Percentiles rank a stretch among this genome's conserved stretches.
phyloP scores from a whole-genome alignment of 2,888 invertebrate species.

The Catocala nupta region DNA sequence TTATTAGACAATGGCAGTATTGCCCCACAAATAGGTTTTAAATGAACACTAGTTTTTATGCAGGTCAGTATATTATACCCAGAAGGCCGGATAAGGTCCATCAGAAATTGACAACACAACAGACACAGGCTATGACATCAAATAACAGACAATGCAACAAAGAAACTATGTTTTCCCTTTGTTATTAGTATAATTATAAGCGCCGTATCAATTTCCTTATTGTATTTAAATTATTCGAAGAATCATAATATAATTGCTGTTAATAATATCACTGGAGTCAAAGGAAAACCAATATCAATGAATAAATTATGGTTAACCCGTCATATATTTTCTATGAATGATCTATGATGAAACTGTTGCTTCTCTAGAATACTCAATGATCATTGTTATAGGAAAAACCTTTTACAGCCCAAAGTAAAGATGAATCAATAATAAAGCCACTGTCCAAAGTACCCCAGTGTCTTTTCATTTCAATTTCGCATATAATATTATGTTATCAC shows the following conservation, averaged over 20 bases:
- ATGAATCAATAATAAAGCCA: no score
- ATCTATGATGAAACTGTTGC: background rate
- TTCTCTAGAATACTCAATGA: background rate
- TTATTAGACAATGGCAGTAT: no score
- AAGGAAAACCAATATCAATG: slow-evolving; percentile 42
- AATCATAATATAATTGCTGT: slow-evolving; percentile 26
- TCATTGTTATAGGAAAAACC: slow-evolving; percentile 12
- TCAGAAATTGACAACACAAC: background rate
- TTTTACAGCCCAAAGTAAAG: background rate
- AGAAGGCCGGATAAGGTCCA: background rate
- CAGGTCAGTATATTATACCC: background rate
- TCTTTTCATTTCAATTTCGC: no score
- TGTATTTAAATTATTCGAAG: slow-evolving; percentile 36
- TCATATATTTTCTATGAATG: slow-evolving; percentile 20
- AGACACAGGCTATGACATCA: background rate
- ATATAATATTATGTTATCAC: no score
- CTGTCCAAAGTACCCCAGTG: no score
- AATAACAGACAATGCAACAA: slow-evolving; percentile 15
- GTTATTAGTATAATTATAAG: slow-evolving; percentile 16
- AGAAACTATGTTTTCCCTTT: slow-evolving; percentile 11
- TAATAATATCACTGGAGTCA: slow-evolving; percentile 30
- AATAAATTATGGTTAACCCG: slow-evolving; percentile 25
- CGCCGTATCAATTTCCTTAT: slow-evolving; percentile 34
- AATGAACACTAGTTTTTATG: no score
- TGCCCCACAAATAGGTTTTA: no score